These are phyloP conservation scores for Tridacna gigas DNA, from an alignment of 2,888 invertebrate genomes.

Conservation along the genomic window DNA sequence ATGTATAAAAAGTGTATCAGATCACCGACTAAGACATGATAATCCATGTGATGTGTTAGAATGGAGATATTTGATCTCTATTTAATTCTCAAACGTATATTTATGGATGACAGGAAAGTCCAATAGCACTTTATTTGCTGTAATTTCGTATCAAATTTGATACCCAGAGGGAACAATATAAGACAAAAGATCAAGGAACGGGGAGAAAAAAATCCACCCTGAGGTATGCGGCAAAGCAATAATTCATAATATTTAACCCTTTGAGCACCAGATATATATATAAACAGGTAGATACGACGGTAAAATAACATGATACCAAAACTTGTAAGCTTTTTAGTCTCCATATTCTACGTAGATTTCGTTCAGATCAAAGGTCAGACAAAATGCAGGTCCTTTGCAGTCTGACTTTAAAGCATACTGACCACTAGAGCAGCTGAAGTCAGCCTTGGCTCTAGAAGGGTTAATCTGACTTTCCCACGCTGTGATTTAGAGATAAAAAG, in stretches of 20 bases:
- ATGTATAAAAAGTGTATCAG: neutral
- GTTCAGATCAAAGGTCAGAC: no score
- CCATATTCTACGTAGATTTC: no score
- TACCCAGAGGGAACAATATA: neutral
- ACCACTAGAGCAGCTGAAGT: no score
- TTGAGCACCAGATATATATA: no score
- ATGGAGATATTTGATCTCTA: conserved; percentile 6
- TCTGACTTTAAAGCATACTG: no score
- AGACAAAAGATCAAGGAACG: conserved; percentile 23
- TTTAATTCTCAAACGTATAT: conserved; percentile 20
- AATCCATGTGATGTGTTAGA: conserved; percentile 22
- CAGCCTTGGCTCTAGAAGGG: no score
- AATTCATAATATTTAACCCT: conserved; percentile 3
- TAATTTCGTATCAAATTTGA: conserved; percentile 18
- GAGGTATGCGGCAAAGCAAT: conserved; percentile 14
- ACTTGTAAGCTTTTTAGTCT: no score
- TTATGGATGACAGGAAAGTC: conserved; percentile 12
- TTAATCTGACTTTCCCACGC: conserved; percentile 1
- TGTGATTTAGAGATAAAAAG: neutral
- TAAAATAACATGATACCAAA: no score
- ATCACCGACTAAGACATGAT: neutral
- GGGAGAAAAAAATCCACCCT: conserved; percentile 10
- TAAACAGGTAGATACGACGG: no score
- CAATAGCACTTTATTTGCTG: conserved; percentile 11
- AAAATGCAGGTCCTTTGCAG: no score